A percentile compares a stretch with the other conserved stretches of the same genome.
Conservation (phyloP, 1,140 invertebrate species). For the Bombus breviceps region DNA sequence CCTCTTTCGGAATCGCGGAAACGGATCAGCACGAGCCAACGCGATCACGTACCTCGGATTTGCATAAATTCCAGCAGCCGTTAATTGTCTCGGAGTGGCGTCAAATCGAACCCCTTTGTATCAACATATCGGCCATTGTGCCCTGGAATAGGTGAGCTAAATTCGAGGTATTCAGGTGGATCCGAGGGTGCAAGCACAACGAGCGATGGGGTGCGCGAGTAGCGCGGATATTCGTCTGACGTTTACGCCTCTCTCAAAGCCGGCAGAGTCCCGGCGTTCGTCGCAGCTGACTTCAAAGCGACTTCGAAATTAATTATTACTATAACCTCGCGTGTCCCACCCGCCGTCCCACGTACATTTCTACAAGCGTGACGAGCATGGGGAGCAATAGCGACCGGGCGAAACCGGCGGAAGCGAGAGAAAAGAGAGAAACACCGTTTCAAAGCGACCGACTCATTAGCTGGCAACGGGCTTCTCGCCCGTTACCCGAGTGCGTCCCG, state of each 20-base stretch:
- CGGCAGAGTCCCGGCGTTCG: constrained; percentile 24
- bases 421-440: constrained; percentile 65
- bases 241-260: constrained; percentile 62
- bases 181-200: constrained; percentile 23
- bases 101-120: constrained; percentile 63
- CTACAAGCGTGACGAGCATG: constrained; percentile 55
- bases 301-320: constrained; percentile 74
- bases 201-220: neutral
- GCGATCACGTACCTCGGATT: constrained; percentile 28
- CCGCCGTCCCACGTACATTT: constrained; percentile 59
- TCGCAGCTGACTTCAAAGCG: constrained; percentile 69
- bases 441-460: constrained; percentile 73
- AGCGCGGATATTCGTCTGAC: constrained; percentile 51
- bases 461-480: constrained; percentile 54
- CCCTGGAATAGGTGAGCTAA: constrained; percentile 16
- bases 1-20: constrained; percentile 4
- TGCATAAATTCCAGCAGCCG: constrained; percentile 44
- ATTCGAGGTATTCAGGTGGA: constrained; percentile 45
- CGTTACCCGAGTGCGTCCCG: neutral
- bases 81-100: constrained; percentile 59
- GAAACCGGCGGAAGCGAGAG: constrained; percentile 47
- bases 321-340: constrained; percentile 55
- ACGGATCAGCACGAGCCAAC: neutral
- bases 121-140: constrained; percentile 49
- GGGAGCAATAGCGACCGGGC: constrained; percentile 9